phyloP scores from a whole-genome alignment of 2,888 invertebrate species.

The Drosophila maculinotata region DNA sequence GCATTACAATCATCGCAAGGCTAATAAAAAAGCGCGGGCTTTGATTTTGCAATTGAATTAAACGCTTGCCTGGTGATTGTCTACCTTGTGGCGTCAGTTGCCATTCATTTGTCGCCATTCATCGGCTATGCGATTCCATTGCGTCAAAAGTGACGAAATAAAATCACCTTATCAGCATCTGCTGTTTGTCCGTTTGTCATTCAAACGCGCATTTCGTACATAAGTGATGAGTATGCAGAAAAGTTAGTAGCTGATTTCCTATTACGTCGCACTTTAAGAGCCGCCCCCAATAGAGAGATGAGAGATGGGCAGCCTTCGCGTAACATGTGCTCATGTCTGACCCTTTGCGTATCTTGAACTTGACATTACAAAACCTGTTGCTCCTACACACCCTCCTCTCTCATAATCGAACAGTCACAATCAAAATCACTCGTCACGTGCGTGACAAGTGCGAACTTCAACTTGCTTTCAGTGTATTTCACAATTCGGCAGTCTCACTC shows the following conservation, averaged over 20 bases:
- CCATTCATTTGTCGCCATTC: slow-evolving; percentile 60
- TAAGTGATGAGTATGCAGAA: neutral
- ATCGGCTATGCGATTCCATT: slow-evolving; percentile 34
- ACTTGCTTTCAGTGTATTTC: slow-evolving; percentile 31
- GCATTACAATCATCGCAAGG: slow-evolving; percentile 12
- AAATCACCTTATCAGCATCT: slow-evolving; percentile 51
- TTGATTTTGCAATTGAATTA: slow-evolving; percentile 39
- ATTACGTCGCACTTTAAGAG: slow-evolving; percentile 48
- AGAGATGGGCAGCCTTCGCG: slow-evolving; percentile 20
- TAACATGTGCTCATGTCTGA: slow-evolving; percentile 33
- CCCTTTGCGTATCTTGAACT: slow-evolving; percentile 77
- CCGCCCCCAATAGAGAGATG: slow-evolving; percentile 17
- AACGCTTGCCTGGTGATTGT: slow-evolving; percentile 16
- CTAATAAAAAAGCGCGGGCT: slow-evolving; percentile 44
- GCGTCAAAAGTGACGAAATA: slow-evolving; percentile 61
- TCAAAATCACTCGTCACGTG: slow-evolving; percentile 53
- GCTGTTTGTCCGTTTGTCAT: slow-evolving; percentile 48
- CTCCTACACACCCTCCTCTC: slow-evolving; percentile 17
- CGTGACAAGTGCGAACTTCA: slow-evolving; percentile 52
- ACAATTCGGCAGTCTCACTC: slow-evolving; percentile 21
- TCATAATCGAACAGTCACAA: slow-evolving; percentile 3
- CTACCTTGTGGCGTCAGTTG: slow-evolving; percentile 20
- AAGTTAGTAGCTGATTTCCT: slow-evolving; percentile 22
- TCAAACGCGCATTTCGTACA: slow-evolving; percentile 49
- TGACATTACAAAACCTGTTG: slow-evolving; percentile 65